Conservation (phyloP, 1,140 invertebrate species). For the Zaprionus capensis region DNA sequence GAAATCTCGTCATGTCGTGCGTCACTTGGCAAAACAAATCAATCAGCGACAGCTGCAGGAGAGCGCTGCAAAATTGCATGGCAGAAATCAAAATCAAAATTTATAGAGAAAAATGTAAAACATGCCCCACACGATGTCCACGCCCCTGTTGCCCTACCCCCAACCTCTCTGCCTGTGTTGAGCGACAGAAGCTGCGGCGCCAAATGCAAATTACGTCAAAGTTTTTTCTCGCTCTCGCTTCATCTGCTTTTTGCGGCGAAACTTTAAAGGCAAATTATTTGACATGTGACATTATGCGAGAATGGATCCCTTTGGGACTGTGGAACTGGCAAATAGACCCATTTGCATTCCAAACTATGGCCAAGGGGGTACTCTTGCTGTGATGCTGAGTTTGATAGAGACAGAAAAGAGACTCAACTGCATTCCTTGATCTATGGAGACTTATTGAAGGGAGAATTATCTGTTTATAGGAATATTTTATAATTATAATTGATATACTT, state of each 20-base stretch:
- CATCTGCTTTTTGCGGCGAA: slow-evolving; percentile 53
- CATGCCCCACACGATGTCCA: slow-evolving; percentile 42
- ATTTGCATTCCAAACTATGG: slow-evolving; percentile 32
- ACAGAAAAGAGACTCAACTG: neutral
- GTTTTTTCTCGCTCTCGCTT: slow-evolving; percentile 21
- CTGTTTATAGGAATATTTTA: too few species aligned
- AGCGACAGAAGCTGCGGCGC: slow-evolving; percentile 67
- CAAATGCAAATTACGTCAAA: slow-evolving; percentile 73
- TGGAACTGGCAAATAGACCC: slow-evolving; percentile 20
- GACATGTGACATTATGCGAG: slow-evolving; percentile 69
- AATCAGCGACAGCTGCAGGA: slow-evolving; percentile 64
- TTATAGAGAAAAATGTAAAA: slow-evolving; percentile 34
- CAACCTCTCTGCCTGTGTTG: neutral
- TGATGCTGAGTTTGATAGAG: neutral
- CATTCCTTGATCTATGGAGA: neutral
- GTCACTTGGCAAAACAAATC: slow-evolving; percentile 77
- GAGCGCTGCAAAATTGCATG: slow-evolving; percentile 43
- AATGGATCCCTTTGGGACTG: slow-evolving; percentile 30
- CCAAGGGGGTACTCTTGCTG: neutral
- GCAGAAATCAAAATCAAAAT: slow-evolving; percentile 42
- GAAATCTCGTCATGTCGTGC: slow-evolving; percentile 48
- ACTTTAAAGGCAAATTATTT: slow-evolving; percentile 73
- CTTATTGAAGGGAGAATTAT: neutral
- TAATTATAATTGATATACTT: too few species aligned
- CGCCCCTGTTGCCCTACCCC: too few species aligned